Base-by-base conservation (phyloP, 2,797 vertebrate genomes). In the Pagetopsis macropterus region DNA sequence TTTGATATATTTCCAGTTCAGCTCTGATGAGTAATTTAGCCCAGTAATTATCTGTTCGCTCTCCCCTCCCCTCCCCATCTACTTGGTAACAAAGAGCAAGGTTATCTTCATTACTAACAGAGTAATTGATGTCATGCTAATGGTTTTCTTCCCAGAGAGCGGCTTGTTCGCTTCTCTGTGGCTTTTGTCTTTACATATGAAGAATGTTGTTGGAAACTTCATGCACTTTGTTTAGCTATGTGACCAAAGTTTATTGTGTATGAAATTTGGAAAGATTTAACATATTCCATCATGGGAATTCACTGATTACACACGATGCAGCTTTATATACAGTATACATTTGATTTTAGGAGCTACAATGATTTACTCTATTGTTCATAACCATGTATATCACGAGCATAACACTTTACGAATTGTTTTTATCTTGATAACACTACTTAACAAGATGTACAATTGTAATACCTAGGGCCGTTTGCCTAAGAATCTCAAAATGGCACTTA, bases 171-270 rank as follows among this genome's bases (percentile, higher is more conserved):
- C 62, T 6, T 59, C 72, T 87, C 37, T 66, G 44, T 72, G 56
- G 62, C 60, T 72, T 81, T 88, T 86, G 83, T 76, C 70, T 84
- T 55, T 93, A 72, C 90, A 91, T 92, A 91, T 92, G 78, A 71
- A 91, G 44, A 58, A 11, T 48, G 55, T 49, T 27, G 9, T 76
- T 27, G 76, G 46, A 61, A 62, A 87, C 85, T 76, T 10, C n/a
- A n/a, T 27, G 40, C 11, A 14, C 44, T 58, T 50, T 63, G 17
- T 63, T 71, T 40, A 61, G 12, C 4, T 46, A 31, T 59, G 5
- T 60, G 50, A 51, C 17, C 4, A 19, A 4, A n/a, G 60, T 51
- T 17, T 63, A 45, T 41, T 61, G 7, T 54, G 8, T 15, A 5
- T 65, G 7, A 45, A 1, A 58, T 23, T 40, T 40, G 21, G n/a